Conservation (phyloP, 2,113 vertebrate species). For the Dicentrarchus labrax region DNA sequence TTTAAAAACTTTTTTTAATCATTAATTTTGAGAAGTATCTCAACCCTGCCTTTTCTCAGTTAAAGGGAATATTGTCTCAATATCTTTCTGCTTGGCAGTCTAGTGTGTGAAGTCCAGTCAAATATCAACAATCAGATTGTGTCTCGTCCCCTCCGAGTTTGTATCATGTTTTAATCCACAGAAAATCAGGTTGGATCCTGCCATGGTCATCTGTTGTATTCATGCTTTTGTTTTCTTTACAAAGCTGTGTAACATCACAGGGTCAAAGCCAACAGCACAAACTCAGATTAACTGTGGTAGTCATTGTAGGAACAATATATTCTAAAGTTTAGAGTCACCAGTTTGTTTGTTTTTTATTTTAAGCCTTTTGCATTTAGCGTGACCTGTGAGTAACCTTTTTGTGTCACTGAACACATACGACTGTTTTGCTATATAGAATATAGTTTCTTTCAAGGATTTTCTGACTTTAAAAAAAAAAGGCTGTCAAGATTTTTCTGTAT, state of each 20-base stretch:
- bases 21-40: background rate
- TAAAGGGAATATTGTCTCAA: background rate
- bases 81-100: background rate
- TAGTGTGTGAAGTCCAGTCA: background rate
- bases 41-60: background rate
- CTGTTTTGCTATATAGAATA: background rate
- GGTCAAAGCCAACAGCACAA: background rate
- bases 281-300: background rate
- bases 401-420: background rate
- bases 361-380: background rate
- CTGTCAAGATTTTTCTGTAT: conserved; percentile 6
- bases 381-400: background rate
- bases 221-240: background rate
- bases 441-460: conserved; percentile 6
- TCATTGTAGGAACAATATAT: background rate
- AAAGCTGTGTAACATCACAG: background rate
- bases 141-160: background rate
- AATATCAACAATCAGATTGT: conserved; percentile 5
- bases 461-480: background rate
- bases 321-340: background rate
- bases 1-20: background rate
- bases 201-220: conserved; percentile 4
- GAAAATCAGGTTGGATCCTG: conserved; percentile 5
- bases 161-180: conserved; percentile 1
- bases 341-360: background rate